Percentiles rank a stretch among this genome's conserved stretches.
These are phyloP conservation scores for Grammomys dolichurus DNA, from an alignment of 2,113 vertebrate species.

Conservation along the genomic window DNA sequence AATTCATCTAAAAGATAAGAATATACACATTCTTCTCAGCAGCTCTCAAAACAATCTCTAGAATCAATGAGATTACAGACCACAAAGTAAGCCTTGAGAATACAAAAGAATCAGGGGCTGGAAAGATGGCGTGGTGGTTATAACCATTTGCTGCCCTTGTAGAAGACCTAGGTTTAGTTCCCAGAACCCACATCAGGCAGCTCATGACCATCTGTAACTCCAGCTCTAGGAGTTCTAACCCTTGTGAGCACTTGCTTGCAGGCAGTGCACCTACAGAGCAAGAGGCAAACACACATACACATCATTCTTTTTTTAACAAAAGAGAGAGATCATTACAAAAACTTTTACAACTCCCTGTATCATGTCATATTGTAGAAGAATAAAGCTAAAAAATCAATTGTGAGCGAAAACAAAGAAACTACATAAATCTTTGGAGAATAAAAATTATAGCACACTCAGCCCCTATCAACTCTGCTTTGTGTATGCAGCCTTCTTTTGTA, in stretches of 20 bases:
- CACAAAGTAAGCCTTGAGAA: not conserved
- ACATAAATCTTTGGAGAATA: not conserved
- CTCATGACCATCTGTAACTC: not conserved
- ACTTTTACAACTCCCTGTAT: not conserved
- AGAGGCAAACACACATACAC: not conserved
- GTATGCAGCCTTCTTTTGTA: not conserved
- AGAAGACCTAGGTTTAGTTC: not conserved
- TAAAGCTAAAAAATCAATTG: not conserved
- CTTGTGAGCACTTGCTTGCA: not conserved
- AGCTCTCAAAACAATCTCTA: not conserved
- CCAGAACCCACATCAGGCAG: not conserved
- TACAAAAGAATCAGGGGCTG: not conserved
- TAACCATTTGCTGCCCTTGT: not conserved
- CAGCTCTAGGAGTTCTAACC: not conserved
- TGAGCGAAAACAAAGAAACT: not conserved
- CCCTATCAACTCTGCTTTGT: not conserved
- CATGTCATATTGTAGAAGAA: not conserved
- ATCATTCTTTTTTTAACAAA: not conserved
- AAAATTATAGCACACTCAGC: not conserved
- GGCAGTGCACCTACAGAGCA: not conserved
- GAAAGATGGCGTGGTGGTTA: not conserved
- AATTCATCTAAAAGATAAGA: not conserved
- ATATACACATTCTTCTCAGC: not conserved
- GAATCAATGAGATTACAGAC: not conserved
- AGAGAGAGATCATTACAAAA: not conserved